Base-by-base conservation (phyloP, 2,888 invertebrate species). In the Gari tellinella region DNA sequence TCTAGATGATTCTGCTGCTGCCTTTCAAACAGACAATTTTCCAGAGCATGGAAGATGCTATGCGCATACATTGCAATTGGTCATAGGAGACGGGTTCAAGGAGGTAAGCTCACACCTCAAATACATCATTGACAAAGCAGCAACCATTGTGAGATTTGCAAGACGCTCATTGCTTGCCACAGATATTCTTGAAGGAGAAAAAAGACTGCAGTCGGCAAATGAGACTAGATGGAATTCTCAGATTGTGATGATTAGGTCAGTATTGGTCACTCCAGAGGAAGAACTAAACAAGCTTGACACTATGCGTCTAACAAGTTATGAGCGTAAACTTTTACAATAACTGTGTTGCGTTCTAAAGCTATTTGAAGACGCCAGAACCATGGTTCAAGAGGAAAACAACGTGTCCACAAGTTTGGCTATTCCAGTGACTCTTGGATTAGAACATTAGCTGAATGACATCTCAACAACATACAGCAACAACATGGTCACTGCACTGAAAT, bases 141-240 rank as follows among this genome's bases (percentile, higher is more conserved):
- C 76, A 10, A 67, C 31, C 25, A 56, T 80, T 12, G 72, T 75
- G 0, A 38, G 17, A 4, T 55, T 63, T 65, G 67, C 63, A 10
- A 17, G 79, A 17, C 56, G 58, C 15, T 74, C 79, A 1, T 40
- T 62, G 2, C n/a, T 56, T 14, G 65, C 72, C 14, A n/a, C 55
- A 25, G 75, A 80, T 23, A 45, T 72, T 4, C 60, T 69, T 12
- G 64, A 69, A 23, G 64, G 41, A 14, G 72, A 72, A 38, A 69
- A 65, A 15, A 17, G 66, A 2, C 37, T 79, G 1, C 74, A 72
- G 15, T 37, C 66, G 15, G 49, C 45, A 0, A 74, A 61, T 58
- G 55, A 55, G 17, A 70, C 78, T 0, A 21, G 70, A 12, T 74
- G 72, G 79, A 79, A 79, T 40, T 62, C 67, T 1, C 79, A 74